Evolutionary conservation across 2,888 invertebrate species (phyloP).

Genomic region (Thysanoteuthis rhombus): DNA sequence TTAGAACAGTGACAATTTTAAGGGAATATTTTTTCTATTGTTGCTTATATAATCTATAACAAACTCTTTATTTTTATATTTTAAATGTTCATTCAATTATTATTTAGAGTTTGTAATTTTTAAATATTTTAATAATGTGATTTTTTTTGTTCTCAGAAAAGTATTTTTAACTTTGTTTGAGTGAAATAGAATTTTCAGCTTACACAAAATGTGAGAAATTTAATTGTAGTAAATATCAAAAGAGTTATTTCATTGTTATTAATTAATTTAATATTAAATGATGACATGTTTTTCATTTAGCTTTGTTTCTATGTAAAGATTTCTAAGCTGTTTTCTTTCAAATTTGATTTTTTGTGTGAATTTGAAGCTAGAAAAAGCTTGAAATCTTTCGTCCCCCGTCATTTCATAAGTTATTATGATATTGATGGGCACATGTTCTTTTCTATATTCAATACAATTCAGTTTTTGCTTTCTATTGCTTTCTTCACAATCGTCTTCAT

Average conservation of each 20-base stretch:
- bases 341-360: background rate
- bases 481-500: background rate
- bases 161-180: background rate
- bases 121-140: background rate
- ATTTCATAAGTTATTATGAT: background rate
- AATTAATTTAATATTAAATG: background rate
- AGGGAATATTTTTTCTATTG: background rate
- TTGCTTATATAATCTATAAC: background rate
- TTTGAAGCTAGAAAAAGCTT: background rate
- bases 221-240: background rate
- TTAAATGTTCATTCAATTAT: background rate
- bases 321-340: background rate
- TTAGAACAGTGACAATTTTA: background rate
- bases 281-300: background rate
- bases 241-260: no score
- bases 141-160: background rate
- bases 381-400: background rate
- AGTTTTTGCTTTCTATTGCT: background rate
- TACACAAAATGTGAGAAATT: background rate
- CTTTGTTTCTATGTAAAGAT: background rate
- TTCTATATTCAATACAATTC: background rate
- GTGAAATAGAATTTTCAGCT: background rate
- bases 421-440: background rate
- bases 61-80: background rate
- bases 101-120: background rate